Conservation (phyloP, 2,797 vertebrate species). For the Pseudopleuronectes americanus region DNA sequence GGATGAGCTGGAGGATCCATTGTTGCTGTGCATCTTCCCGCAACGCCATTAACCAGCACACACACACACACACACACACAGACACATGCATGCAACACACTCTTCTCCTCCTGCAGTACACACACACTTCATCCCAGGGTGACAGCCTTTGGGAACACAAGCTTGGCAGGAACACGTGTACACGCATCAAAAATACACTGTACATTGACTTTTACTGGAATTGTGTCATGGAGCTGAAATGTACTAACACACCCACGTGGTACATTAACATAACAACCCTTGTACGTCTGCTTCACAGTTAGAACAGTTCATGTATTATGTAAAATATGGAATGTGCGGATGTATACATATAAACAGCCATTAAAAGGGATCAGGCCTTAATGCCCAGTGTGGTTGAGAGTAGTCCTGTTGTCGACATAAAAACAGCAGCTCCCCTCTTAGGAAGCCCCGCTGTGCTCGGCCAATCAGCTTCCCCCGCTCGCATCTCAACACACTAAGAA, state of each 20-base stretch:
- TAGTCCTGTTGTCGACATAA: conserved; percentile 35
- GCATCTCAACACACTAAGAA: neutral
- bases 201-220: neutral
- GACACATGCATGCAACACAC: conserved; percentile 8
- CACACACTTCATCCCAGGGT: neutral
- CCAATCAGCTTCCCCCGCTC: conserved; percentile 47
- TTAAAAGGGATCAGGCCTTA: conserved; percentile 31
- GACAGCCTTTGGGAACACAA: neutral
- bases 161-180: conserved; percentile 17
- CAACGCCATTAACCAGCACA: conserved; percentile 50
- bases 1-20: conserved; percentile 61
- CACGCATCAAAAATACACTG: conserved; percentile 17
- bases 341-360: neutral
- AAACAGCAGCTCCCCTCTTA: conserved; percentile 44
- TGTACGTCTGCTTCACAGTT: neutral
- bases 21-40: conserved; percentile 75
- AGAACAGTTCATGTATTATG: neutral
- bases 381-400: conserved; percentile 39
- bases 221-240: neutral
- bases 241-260: neutral
- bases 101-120: neutral
- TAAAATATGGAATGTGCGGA: neutral
- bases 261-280: conserved; percentile 9
- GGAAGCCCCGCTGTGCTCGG: conserved; percentile 42
- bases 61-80: neutral